Base-by-base conservation (phyloP, 2,888 invertebrate genomes). In the Tetanocera ferruginea region DNA sequence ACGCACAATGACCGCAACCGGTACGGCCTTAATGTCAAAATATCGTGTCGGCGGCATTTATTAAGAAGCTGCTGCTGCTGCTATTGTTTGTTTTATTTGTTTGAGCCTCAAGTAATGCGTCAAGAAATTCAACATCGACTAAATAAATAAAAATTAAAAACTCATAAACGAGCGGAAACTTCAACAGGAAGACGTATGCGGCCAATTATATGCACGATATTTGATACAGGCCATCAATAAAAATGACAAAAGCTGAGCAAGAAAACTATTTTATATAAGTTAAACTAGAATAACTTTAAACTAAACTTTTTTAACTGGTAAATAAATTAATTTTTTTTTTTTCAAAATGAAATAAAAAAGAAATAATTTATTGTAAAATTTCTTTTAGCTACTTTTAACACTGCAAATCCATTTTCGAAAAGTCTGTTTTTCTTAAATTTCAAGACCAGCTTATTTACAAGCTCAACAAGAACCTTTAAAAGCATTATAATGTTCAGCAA, bases 121-220 rank as follows among this genome's bases (percentile, higher is more conserved):
- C 8, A 37, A 4, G 8, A 8, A 37, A 37, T 31, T 37, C 37
- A 37, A 37, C 37, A 37, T 66, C 66, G 19, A 43, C 34, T 34
- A 67, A 67, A 43, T 67, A 67, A 67, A 67, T 67, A 34, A 19
- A 67, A 43, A 67, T 67, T 67, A 67, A 67, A 67, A 67, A n/a
- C 66, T 37, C 66, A 67, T 67, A 67, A 34, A 34, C 66, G 66
- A 34, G 43, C 66, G 66, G 66, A 67, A 67, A 43, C 66, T n/a
- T 43, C 1, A 2, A 66, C 19, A 31, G 34, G 23, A 19, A 67
- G 11, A 19, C 43, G n/a, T n/a, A 23, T 19, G 8, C 19, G 55
- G 55, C 55, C 55, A 55, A 43, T 23, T 55, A 23, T 11, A 9
- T 23, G 57, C 23, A 19, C 57, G 57, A 19, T 23, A 60, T 60